Evolutionary conservation across 30 jellyfish, hydroid and myxozoan species (phyloP), one percentile per base, ranked within the genome.

Genomic region (Pseudorhiza aurosa): DNA sequence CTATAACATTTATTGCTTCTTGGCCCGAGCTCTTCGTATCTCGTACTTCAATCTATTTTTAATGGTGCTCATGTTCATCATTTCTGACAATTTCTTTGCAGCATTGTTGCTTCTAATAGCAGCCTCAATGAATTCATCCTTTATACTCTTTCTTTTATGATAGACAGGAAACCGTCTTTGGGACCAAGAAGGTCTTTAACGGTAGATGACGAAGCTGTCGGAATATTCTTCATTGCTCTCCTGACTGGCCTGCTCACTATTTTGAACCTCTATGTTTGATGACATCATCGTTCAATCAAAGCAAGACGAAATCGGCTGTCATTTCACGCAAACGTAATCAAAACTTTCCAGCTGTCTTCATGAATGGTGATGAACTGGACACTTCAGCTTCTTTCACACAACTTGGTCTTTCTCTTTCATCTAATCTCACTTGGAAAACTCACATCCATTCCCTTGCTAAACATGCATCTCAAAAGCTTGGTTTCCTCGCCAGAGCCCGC

Each of bases 31-130:
- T 27, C 51, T 72, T n/a, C 85, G 40, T 46, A 72, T 72, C 58
- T 72, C 85, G 36, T 72, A 72, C 33, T 72, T 72, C 59, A 72
- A 51, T 51, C 85, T 51, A 35, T 72, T 72, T 37, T 72, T 72
- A 4, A 72, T 72, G 47, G 74, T 72, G 37, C 21, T 3, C n/a
- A 72, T 32, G 40, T 72, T 72, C 63, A 72, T 46, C 12, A 25
- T 72, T 21, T 32, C 85, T 3, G 59, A 51, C 30, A 72, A 19
- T 26, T 46, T 72, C 51, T 72, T 72, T 26, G 85, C 85, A 29
- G 85, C 73, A 18, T 51, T 10, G 51, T 72, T 51, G 40, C 73
- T 72, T 19, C 32, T 15, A 18, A 72, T 72, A 27, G 85, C 85
- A 51, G 72, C 73, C 85, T 72, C 35, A 4, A 72, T 37, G 44